Conservation (phyloP, 1,140 invertebrate genomes). For the Armadillidium nasatum region DNA sequence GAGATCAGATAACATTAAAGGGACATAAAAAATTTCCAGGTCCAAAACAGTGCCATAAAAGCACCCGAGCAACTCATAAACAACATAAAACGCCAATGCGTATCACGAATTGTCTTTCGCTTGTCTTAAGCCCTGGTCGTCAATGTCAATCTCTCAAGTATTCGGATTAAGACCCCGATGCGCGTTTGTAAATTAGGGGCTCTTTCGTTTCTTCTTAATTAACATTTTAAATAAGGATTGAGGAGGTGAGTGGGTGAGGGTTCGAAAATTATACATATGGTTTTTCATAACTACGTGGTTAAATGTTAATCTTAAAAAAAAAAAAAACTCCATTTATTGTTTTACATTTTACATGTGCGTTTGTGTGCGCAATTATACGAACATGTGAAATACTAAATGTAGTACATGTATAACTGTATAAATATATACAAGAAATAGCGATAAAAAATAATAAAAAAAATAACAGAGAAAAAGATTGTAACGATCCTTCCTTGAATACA, state of each 20-base stretch:
- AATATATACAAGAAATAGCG: too few species aligned
- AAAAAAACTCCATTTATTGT: too few species aligned
- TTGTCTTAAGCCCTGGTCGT: not conserved
- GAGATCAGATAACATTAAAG: constrained; percentile 2
- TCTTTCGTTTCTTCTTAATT: not conserved
- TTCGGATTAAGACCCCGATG: not conserved
- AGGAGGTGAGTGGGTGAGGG: not conserved
- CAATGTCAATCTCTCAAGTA: not conserved
- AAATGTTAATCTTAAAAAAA: not conserved
- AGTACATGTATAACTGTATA: too few species aligned
- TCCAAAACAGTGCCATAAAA: constrained; percentile 8
- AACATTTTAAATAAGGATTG: not conserved
- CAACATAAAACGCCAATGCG: constrained; percentile 8
- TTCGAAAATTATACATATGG: not conserved
- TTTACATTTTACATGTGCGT: too few species aligned
- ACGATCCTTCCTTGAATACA: too few species aligned
- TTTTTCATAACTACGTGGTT: not conserved
- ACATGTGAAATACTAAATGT: too few species aligned
- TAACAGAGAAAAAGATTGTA: too few species aligned
- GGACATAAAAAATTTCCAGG: not conserved
- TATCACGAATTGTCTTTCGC: not conserved
- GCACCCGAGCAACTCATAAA: not conserved
- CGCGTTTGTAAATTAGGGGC: not conserved
- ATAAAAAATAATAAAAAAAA: too few species aligned
- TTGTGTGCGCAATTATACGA: too few species aligned